Evolutionary conservation across 2,113 vertebrate species (phyloP).

Genomic region (Lutjanus erythropterus): DNA sequence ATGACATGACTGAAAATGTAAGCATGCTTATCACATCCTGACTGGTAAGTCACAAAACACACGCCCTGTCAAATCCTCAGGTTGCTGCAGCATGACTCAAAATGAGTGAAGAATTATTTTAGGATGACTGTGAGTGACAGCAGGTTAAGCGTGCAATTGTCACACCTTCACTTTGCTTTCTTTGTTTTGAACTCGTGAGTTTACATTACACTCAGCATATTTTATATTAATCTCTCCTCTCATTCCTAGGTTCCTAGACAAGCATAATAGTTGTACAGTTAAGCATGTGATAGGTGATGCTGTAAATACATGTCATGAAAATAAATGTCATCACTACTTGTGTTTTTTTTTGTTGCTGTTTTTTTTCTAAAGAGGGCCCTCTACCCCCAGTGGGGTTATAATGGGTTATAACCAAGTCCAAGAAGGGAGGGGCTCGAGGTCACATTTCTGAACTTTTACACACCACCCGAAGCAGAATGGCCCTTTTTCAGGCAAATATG

Average conservation of each 20-base stretch:
- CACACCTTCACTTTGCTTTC: not conserved
- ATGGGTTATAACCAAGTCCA: too few species aligned
- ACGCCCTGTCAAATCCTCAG: not conserved
- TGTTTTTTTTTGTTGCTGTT: too few species aligned
- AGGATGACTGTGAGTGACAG: not conserved
- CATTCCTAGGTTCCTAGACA: not conserved
- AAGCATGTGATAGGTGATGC: too few species aligned
- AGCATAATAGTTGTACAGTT: rapidly evolving
- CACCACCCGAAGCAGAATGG: too few species aligned
- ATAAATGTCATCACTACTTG: too few species aligned
- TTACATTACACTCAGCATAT: not conserved
- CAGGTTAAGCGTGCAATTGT: not conserved
- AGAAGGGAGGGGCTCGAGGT: too few species aligned
- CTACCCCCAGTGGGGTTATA: too few species aligned
- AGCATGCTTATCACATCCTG: not conserved
- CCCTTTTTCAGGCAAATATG: too few species aligned
- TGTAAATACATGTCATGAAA: too few species aligned
- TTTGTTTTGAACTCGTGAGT: not conserved
- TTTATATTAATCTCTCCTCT: not conserved
- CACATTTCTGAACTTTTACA: too few species aligned
- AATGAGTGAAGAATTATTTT: not conserved
- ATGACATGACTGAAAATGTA: not conserved
- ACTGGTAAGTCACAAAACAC: constrained; percentile 8
- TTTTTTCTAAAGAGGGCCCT: too few species aligned
- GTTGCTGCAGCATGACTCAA: not conserved